Conservation (phyloP, 1,140 invertebrate species). For the Achroia grisella region DNA sequence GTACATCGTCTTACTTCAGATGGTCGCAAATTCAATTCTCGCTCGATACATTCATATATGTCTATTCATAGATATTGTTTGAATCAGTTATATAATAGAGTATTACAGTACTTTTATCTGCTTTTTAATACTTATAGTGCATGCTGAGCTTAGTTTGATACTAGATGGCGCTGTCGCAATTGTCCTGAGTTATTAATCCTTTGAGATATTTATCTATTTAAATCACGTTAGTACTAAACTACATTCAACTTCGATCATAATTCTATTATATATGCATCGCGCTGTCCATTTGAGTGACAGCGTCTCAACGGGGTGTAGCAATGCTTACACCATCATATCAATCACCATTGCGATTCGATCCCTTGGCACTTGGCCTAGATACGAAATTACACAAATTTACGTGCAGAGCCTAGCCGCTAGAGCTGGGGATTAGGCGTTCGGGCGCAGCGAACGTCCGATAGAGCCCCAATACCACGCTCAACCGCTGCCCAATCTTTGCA, state of each 20-base stretch:
- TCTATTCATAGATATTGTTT: too few relatives aligned
- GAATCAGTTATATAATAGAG: too few relatives aligned
- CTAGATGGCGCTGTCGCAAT: too few relatives aligned
- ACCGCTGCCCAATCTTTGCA: constrained; percentile 38
- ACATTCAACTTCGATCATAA: neutral
- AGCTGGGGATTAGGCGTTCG: constrained; percentile 52
- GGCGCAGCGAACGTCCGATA: constrained; percentile 54
- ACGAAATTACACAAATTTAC: constrained; percentile 71
- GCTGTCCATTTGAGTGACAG: constrained; percentile 37
- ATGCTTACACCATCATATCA: constrained; percentile 62
- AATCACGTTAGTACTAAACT: constrained; percentile 7
- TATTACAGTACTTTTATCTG: too few relatives aligned
- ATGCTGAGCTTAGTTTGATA: too few relatives aligned
- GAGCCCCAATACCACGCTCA: constrained; percentile 55
- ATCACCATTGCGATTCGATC: constrained; percentile 65
- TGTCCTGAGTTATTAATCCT: too few relatives aligned
- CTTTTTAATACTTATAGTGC: too few relatives aligned
- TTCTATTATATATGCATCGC: constrained; percentile 51
- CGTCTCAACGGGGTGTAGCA: constrained; percentile 41
- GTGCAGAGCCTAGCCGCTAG: constrained; percentile 56
- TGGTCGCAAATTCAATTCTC: too few relatives aligned
- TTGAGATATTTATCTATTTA: too few relatives aligned
- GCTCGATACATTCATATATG: too few relatives aligned
- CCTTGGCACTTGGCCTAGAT: constrained; percentile 70
- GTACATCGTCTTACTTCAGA: too few relatives aligned